Conservation (phyloP, 2,888 invertebrate genomes). For the Norana najaformis region DNA sequence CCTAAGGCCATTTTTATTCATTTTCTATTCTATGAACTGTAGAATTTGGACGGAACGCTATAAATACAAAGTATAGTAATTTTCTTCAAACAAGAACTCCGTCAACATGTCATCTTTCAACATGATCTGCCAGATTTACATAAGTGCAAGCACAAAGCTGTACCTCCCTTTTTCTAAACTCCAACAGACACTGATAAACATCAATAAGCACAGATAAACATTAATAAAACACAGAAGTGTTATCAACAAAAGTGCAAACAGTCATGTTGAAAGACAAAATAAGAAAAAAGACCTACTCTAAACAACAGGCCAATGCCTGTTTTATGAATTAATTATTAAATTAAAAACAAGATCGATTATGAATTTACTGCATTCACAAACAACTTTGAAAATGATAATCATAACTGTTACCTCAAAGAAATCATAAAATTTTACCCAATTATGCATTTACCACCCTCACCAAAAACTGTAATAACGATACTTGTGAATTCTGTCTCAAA, state of each 20-base stretch:
- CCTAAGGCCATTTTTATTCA: not conserved
- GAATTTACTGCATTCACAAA: not conserved
- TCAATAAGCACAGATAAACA: not conserved
- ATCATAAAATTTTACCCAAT: not conserved
- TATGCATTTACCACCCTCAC: not conserved
- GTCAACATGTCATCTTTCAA: not conserved
- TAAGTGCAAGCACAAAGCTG: not conserved
- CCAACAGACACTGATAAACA: not conserved
- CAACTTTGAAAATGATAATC: not conserved
- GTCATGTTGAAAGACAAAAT: not conserved
- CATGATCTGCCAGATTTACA: not conserved
- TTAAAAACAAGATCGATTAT: too few relatives aligned
- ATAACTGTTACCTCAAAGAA: not conserved
- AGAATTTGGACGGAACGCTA: not conserved
- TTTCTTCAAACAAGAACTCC: not conserved
- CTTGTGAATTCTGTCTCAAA: not conserved
- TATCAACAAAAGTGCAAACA: not conserved
- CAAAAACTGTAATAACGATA: not conserved
- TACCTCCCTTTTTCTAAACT: conserved; percentile 10
- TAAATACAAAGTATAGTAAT: not conserved
- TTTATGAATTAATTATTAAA: not conserved
- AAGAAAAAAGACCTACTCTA: not conserved
- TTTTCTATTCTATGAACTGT: not conserved
- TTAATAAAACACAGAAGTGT: not conserved
- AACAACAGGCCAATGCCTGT: conserved; percentile 7